These are phyloP conservation scores for Sternarchorhynchus goeldii DNA, from an alignment of 2,797 vertebrate species.

Conservation along the genomic window DNA sequence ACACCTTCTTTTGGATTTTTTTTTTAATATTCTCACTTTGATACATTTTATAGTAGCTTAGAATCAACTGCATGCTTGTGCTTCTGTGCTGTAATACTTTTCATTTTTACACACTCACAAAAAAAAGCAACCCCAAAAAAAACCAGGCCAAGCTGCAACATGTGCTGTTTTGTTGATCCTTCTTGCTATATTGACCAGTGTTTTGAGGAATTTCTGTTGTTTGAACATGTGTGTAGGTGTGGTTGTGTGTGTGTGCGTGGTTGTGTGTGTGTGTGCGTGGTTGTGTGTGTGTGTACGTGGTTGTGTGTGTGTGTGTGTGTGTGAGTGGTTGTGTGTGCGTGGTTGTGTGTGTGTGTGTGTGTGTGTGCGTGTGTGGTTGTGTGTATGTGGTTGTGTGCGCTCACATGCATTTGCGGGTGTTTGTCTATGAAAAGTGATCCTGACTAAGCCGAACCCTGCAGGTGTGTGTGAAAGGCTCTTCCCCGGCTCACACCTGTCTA, in stretches of 20 bases:
- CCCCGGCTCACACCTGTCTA: slow-evolving; percentile 72
- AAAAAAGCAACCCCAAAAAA: neutral
- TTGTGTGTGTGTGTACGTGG: slow-evolving; percentile 33
- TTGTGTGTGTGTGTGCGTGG: slow-evolving; percentile 22
- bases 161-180: neutral
- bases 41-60: neutral
- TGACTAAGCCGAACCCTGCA: slow-evolving; percentile 56
- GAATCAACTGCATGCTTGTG: neutral
- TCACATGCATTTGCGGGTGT: slow-evolving; percentile 37
- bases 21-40: neutral
- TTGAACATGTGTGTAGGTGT: slow-evolving; percentile 31
- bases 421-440: slow-evolving; percentile 54
- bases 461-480: slow-evolving; percentile 55
- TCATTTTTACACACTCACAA: neutral
- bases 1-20: neutral
- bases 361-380: slow-evolving; percentile 13
- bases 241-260: slow-evolving; percentile 1
- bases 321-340: slow-evolving; percentile 26
- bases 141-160: neutral
- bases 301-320: slow-evolving; percentile 22
- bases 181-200: neutral
- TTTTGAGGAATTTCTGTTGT: slow-evolving; percentile 23
- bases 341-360: slow-evolving; percentile 32
- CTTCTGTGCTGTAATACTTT: slow-evolving; percentile 1
- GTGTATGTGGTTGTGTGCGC: slow-evolving; percentile 41